Conservation (phyloP, 2,113 vertebrate genomes). For the Ellobius talpinus region DNA sequence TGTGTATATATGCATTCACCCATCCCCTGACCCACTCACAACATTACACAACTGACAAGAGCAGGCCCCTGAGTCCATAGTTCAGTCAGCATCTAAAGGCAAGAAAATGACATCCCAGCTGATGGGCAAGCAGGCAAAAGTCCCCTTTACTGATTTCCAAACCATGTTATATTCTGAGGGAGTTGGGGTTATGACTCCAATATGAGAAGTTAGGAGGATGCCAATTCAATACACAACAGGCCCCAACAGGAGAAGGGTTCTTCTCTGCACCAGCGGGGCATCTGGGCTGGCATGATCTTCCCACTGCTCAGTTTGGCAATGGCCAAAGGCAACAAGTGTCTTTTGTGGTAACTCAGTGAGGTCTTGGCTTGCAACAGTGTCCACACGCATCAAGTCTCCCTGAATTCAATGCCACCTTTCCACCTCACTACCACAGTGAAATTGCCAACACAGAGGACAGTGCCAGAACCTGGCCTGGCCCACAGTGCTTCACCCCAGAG, state of each 20-base stretch:
- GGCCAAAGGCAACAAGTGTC: not conserved
- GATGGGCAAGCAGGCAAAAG: not conserved
- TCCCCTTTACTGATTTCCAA: not conserved
- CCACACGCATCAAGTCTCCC: not conserved
- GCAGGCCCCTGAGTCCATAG: not conserved
- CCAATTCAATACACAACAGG: not conserved
- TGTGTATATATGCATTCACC: not conserved
- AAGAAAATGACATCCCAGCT: not conserved
- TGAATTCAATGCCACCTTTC: too few species aligned
- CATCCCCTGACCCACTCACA: not conserved
- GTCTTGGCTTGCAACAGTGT: not conserved
- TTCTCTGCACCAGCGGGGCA: not conserved
- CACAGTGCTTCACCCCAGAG: accelerated
- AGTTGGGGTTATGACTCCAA: not conserved
- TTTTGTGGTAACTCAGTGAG: not conserved
- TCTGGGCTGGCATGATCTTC: not conserved
- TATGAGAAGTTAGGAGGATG: not conserved
- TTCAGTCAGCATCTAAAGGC: not conserved
- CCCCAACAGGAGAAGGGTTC: too few species aligned
- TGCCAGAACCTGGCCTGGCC: not conserved
- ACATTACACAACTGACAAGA: not conserved
- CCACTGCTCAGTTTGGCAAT: not conserved
- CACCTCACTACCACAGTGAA: too few species aligned
- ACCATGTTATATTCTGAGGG: not conserved
- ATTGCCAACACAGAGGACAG: not conserved